Percentiles rank a stretch among this genome's conserved stretches.
phyloP scores from a whole-genome alignment of 2,888 invertebrate species.

The Apoda limacodes region DNA sequence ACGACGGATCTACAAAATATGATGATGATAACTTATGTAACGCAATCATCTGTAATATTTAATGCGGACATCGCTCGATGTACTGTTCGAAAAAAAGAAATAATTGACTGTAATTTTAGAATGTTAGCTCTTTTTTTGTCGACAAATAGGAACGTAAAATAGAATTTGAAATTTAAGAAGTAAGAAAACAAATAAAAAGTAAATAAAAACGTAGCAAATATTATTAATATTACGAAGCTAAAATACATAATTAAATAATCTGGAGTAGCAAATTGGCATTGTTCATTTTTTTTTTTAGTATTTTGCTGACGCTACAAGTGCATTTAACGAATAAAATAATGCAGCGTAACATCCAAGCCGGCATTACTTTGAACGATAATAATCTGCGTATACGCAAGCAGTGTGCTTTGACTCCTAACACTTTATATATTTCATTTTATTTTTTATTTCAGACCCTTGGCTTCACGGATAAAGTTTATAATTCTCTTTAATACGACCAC shows the following conservation, averaged over 20 bases:
- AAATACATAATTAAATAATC: too few relatives aligned
- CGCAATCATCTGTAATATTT: constrained; percentile 60
- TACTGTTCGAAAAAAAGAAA: constrained; percentile 31
- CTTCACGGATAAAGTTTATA: too few relatives aligned
- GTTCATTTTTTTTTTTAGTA: too few relatives aligned
- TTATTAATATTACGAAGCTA: too few relatives aligned
- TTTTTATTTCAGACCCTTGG: too few relatives aligned
- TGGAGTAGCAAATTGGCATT: too few relatives aligned
- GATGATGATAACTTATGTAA: constrained; percentile 57
- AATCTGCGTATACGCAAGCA: constrained; percentile 36
- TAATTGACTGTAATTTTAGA: too few relatives aligned
- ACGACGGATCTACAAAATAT: constrained; percentile 48
- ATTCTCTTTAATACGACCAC: too few relatives aligned
- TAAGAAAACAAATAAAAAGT: too few relatives aligned
- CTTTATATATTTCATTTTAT: too few relatives aligned
- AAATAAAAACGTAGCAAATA: too few relatives aligned
- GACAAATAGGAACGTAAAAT: constrained; percentile 4
- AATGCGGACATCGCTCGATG: constrained; percentile 37
- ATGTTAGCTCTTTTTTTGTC: too few relatives aligned
- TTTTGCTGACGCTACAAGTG: constrained; percentile 33
- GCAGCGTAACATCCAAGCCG: constrained; percentile 43
- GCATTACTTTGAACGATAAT: constrained; percentile 36
- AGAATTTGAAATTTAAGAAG: constrained; percentile 5
- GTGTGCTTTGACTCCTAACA: constrained; percentile 20
- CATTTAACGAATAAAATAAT: constrained; percentile 55